Evolutionary conservation across 2,113 vertebrate species (phyloP).

Genomic region (Sinocyclocheilus grahami): DNA sequence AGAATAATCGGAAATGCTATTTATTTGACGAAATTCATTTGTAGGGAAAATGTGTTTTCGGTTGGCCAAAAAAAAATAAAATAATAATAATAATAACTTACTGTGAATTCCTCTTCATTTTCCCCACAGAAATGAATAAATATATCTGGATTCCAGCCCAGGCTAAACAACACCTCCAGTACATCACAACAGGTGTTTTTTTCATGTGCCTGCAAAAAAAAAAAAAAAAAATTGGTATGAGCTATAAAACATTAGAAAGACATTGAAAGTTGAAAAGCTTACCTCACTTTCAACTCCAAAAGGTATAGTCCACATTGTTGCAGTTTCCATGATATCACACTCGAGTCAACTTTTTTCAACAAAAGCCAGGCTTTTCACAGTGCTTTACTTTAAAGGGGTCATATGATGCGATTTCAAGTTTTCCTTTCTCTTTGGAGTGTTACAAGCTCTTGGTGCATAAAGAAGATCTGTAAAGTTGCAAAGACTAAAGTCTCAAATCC

Average conservation of each 20-base stretch:
- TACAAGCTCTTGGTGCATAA: too few species aligned
- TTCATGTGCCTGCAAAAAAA: background rate
- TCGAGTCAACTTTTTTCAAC: background rate
- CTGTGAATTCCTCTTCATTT: background rate
- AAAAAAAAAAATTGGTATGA: too few species aligned
- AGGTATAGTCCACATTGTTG: background rate
- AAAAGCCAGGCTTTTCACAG: slow-evolving; percentile 37
- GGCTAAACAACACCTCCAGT: background rate
- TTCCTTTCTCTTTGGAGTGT: too few species aligned
- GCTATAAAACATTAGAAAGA: background rate
- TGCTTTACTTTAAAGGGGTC: background rate
- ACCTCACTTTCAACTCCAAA: slow-evolving; percentile 6
- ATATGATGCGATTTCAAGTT: too few species aligned
- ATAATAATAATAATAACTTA: too few species aligned
- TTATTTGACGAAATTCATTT: background rate
- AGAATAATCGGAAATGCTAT: background rate
- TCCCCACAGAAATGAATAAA: background rate
- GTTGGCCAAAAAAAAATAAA: too few species aligned
- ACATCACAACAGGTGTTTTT: background rate
- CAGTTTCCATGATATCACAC: background rate
- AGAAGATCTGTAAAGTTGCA: too few species aligned
- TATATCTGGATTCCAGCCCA: background rate
- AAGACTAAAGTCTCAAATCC: too few species aligned
- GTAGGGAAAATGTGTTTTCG: background rate
- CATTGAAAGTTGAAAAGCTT: background rate